A percentile compares a stretch with the other conserved stretches of the same genome.
Evolutionary conservation across 2,113 vertebrate genomes (phyloP).

Genomic region (Eurystomus gularis): DNA sequence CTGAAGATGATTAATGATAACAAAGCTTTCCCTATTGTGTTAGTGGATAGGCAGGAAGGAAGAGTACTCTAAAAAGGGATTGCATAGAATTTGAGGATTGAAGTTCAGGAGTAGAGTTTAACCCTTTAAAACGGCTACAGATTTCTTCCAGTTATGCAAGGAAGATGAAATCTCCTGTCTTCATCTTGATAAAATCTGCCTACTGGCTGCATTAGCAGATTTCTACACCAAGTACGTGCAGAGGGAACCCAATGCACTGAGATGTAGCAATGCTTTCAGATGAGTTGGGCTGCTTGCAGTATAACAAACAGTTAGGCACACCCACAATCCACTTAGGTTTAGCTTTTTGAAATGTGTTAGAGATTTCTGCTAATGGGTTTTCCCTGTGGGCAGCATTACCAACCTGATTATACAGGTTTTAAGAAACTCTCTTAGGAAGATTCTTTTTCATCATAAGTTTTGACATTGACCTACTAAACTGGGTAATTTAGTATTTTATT

Average conservation of each 20-base stretch:
- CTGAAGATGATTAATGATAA: conserved; percentile 56
- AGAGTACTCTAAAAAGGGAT: conserved; percentile 66
- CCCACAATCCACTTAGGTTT: conserved; percentile 47
- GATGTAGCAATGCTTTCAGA: not conserved
- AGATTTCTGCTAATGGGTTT: conserved; percentile 69
- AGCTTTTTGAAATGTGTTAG: conserved; percentile 54
- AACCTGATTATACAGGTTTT: conserved; percentile 66
- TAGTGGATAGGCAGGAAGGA: conserved; percentile 70
- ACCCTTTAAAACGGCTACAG: not conserved
- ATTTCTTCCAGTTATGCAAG: not conserved
- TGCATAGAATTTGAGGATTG: conserved; percentile 35
- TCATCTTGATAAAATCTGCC: not conserved
- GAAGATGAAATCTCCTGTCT: not conserved
- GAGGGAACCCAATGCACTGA: not conserved
- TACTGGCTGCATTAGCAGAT: not conserved
- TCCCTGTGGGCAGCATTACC: conserved; percentile 69
- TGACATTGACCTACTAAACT: conserved; percentile 65
- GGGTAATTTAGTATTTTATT: conserved; percentile 67
- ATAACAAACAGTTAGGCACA: not conserved
- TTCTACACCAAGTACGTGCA: not conserved
- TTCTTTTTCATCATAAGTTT: conserved; percentile 67
- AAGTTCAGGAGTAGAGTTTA: conserved; percentile 26
- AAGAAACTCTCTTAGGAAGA: conserved; percentile 63
- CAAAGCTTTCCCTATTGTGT: conserved; percentile 68
- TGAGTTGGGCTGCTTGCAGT: not conserved